A percentile compares a stretch with the other conserved stretches of the same genome.
phyloP scores from a whole-genome alignment of 1,140 invertebrate genomes.

The Choristoneura fumiferana region DNA sequence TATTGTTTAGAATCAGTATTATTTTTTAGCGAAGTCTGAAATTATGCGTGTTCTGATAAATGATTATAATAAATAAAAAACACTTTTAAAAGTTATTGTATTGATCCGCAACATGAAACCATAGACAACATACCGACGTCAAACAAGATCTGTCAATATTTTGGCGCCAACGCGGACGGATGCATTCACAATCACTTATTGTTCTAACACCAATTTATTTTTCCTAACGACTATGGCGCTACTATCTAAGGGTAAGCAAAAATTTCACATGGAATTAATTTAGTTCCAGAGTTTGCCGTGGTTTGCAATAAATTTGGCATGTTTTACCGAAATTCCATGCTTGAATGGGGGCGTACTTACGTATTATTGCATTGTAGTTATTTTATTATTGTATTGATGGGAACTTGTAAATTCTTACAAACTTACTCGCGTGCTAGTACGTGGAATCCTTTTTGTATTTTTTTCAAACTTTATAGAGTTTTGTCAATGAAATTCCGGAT shows the following conservation, averaged over 20 bases:
- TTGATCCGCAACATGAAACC: constrained; percentile 3
- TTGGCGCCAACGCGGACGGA: constrained; percentile 14
- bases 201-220: not conserved
- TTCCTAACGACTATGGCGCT: not conserved
- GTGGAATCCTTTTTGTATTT: constrained; percentile 13
- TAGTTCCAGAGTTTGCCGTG: not conserved
- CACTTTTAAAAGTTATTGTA: constrained; percentile 1
- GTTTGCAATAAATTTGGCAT: not conserved
- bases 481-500: constrained; percentile 12
- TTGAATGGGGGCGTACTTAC: constrained; percentile 12
- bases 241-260: not conserved
- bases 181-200: not conserved
- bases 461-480: not conserved
- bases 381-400: constrained; percentile 11
- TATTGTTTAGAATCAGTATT: too few species aligned
- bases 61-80: not conserved
- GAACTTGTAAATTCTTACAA: not conserved
- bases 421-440: not conserved
- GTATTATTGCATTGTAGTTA: constrained; percentile 18
- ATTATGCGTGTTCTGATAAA: too few species aligned
- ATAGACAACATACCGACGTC: constrained; percentile 2
- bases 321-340: constrained; percentile 9
- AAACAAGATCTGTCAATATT: constrained; percentile 14
- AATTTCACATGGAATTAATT: not conserved
- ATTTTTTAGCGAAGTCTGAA: too few species aligned